Conservation (phyloP, 2,888 invertebrate species). For the Gastrophysa polygoni region DNA sequence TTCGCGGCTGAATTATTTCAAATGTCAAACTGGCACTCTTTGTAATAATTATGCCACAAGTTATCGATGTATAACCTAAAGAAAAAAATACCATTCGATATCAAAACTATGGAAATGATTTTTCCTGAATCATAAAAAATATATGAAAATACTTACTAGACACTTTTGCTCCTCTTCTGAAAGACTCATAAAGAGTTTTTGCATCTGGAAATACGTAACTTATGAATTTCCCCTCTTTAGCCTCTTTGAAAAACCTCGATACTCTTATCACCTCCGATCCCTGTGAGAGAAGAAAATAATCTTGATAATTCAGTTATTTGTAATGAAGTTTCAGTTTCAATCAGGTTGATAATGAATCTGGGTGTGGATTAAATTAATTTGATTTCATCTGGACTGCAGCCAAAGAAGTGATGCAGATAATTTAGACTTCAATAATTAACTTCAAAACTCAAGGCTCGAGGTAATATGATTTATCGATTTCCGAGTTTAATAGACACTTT, state of each 20-base stretch:
- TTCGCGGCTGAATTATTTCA: too few species aligned
- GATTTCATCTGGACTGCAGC: neutral
- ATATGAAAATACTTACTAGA: slow-evolving; percentile 74
- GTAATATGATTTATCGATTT: neutral
- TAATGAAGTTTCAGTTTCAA: neutral
- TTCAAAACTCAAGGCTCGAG: neutral
- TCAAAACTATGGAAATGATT: too few species aligned
- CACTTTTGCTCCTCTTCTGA: slow-evolving; percentile 89
- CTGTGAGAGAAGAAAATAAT: slow-evolving; percentile 63
- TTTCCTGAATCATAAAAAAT: too few species aligned
- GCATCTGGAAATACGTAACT: slow-evolving; percentile 86
- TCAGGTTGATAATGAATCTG: too few species aligned
- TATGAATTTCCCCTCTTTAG: slow-evolving; percentile 84
- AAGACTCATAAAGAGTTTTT: slow-evolving; percentile 86
- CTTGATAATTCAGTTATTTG: neutral
- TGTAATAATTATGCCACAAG: too few species aligned
- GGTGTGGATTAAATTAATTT: neutral
- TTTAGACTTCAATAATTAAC: too few species aligned
- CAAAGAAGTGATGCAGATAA: neutral
- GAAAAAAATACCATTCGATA: too few species aligned
- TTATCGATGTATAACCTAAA: too few species aligned
- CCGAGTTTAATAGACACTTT: neutral
- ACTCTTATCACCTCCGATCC: slow-evolving; percentile 88
- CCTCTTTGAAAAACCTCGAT: slow-evolving; percentile 88
- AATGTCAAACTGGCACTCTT: too few species aligned